A percentile compares a stretch with the other conserved stretches of the same genome.
phyloP scores from a whole-genome alignment of 2,797 vertebrate genomes.

The Hydrophis major region DNA sequence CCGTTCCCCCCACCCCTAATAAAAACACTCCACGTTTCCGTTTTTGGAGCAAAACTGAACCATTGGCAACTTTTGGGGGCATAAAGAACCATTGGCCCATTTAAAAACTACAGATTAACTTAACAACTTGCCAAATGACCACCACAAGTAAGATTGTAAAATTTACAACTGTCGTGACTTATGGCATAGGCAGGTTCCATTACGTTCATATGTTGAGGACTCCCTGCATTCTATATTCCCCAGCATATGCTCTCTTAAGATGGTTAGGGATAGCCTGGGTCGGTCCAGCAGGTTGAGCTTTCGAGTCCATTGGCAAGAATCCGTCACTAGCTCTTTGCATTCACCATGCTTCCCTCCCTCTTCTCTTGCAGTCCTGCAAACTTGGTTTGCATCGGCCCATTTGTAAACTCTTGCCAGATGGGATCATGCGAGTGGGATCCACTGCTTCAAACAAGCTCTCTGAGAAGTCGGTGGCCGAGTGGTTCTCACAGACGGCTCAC shows the following conservation, averaged over 20 bases:
- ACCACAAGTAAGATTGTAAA: neutral
- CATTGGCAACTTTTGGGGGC: no score
- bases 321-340: neutral
- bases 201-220: neutral
- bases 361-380: conserved; percentile 84
- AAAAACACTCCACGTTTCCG: neutral
- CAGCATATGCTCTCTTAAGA: neutral
- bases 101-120: neutral
- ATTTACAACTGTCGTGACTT: neutral
- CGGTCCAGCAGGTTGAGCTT: neutral
- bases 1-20: neutral
- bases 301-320: neutral
- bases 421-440: conserved; percentile 90
- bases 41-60: neutral
- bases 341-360: conserved; percentile 9
- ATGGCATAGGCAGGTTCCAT: neutral
- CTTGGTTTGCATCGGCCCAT: conserved; percentile 97
- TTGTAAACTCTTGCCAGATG: conserved; percentile 91
- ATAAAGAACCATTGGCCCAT: neutral
- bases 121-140: neutral
- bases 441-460: conserved; percentile 84
- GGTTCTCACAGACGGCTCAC: conserved; percentile 92
- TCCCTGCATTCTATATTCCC: no score
- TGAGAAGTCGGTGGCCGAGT: conserved; percentile 91
- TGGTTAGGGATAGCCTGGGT: neutral